phyloP scores from a whole-genome alignment of 2,888 invertebrate species.

The Theretra japonica region DNA sequence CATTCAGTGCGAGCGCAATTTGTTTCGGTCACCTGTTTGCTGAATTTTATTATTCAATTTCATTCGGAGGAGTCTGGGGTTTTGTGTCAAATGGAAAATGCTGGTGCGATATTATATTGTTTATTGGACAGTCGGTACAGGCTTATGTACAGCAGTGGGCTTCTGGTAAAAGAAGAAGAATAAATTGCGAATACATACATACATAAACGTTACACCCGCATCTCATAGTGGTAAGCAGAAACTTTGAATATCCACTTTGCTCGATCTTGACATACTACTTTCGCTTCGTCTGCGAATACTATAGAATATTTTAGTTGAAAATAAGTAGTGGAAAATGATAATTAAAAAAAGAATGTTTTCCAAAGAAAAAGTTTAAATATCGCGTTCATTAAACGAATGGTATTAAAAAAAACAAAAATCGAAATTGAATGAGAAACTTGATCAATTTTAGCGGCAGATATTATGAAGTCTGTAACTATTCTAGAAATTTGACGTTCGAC shows the following conservation, averaged over 20 bases:
- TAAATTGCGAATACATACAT: no score
- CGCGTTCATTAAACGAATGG: conserved; percentile 40
- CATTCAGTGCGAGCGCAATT: background rate
- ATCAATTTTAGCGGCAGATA: conserved; percentile 40
- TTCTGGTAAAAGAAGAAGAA: no score
- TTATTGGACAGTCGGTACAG: no score
- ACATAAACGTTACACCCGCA: no score
- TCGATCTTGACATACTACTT: no score
- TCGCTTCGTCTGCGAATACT: no score
- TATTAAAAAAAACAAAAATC: conserved; percentile 45
- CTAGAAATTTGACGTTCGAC: conserved; percentile 63
- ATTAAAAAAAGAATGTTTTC: background rate
- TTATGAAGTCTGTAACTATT: conserved; percentile 57
- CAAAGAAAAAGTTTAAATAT: background rate
- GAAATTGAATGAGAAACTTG: conserved; percentile 37
- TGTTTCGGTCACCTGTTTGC: background rate
- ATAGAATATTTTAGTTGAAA: background rate
- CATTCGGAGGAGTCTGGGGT: background rate
- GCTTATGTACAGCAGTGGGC: no score
- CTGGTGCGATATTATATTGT: no score
- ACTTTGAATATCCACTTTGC: no score
- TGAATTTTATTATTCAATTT: background rate
- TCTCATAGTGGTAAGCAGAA: no score
- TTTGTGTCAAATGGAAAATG: background rate
- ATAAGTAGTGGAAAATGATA: background rate